These are phyloP conservation scores for Edolisoma coerulescens DNA, from an alignment of 2,113 vertebrate genomes.

Conservation along the genomic window DNA sequence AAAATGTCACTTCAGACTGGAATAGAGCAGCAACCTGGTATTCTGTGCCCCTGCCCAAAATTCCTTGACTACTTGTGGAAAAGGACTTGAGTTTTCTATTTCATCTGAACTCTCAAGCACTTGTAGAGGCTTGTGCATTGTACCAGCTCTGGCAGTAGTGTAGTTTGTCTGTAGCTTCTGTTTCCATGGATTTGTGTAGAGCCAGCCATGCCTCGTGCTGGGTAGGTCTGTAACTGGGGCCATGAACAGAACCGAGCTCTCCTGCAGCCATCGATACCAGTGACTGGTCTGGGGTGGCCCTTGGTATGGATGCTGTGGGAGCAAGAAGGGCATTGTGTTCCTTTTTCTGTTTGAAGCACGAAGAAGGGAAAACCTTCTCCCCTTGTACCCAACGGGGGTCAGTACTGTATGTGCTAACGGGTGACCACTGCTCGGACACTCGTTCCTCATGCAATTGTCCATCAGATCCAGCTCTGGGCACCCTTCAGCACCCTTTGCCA, in stretches of 20 bases:
- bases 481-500: neutral
- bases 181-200: neutral
- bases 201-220: neutral
- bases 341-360: neutral
- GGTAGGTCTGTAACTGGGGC: neutral
- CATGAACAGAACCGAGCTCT: neutral
- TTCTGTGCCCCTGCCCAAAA: constrained; percentile 21
- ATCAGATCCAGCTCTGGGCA: neutral
- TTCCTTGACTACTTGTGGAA: constrained; percentile 30
- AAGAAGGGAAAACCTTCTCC: neutral
- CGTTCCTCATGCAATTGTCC: neutral
- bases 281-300: neutral
- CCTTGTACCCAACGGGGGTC: neutral
- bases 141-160: neutral
- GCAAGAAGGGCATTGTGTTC: neutral
- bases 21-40: constrained; percentile 39
- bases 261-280: neutral
- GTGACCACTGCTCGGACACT: neutral
- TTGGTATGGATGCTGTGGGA: neutral
- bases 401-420: neutral
- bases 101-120: neutral
- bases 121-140: neutral
- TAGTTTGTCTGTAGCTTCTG: neutral
- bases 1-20: constrained; percentile 39
- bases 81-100: constrained; percentile 10